Percentiles rank a stretch among this genome's conserved stretches.
phyloP scores from a whole-genome alignment of 2,888 invertebrate genomes.

The Agrotis puta region DNA sequence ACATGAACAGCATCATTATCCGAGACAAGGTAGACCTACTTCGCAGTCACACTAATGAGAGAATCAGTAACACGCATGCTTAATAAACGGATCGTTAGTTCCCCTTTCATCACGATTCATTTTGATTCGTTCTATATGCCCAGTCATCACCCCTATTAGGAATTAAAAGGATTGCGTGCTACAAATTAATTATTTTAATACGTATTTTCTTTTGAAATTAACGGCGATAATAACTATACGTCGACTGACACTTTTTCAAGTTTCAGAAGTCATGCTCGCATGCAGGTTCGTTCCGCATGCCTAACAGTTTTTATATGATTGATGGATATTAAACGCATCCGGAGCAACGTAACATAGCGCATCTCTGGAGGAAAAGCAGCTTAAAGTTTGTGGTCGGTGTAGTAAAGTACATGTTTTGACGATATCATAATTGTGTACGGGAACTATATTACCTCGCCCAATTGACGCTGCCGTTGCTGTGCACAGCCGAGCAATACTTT shows the following conservation, averaged over 20 bases:
- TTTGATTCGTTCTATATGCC: conserved; percentile 46
- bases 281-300: not conserved
- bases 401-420: no score
- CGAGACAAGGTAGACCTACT: conserved; percentile 2
- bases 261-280: conserved; percentile 3
- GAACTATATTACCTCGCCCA: no score
- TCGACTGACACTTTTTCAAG: not conserved
- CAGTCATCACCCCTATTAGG: conserved; percentile 40
- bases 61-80: conserved; percentile 45
- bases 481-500: no score
- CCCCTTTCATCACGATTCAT: conserved; percentile 44
- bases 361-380: no score
- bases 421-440: no score
- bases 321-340: no score
- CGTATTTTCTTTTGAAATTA: conserved; percentile 21
- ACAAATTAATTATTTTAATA: conserved; percentile 20
- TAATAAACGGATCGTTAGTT: conserved; percentile 48
- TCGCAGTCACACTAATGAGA: conserved; percentile 33
- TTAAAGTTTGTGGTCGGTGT: no score
- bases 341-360: no score
- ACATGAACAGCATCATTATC: not conserved
- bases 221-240: conserved; percentile 8
- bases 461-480: no score
- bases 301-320: no score
- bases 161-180: conserved; percentile 47